Evolutionary conservation across 2,797 vertebrate species (phyloP).

Genomic region (Notolepis coatsorum): DNA sequence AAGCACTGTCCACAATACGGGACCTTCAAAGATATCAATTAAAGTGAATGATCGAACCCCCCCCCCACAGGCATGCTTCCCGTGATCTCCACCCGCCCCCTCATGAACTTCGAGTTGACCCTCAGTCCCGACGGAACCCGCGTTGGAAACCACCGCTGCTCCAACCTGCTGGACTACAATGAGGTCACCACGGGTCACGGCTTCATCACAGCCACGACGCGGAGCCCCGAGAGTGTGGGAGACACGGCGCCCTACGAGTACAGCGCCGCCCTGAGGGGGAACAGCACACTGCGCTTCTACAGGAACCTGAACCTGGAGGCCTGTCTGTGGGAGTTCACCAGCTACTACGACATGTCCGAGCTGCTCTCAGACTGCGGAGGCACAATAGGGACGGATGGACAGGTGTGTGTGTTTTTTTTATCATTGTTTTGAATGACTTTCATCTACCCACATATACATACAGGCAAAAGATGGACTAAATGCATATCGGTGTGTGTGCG

Average conservation of each 20-base stretch:
- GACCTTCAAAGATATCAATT: neutral
- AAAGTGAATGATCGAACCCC: neutral
- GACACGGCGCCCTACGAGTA: conserved; percentile 89
- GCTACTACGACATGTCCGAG: conserved; percentile 95
- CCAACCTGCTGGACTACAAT: conserved; percentile 89
- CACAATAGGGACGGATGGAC: conserved; percentile 91
- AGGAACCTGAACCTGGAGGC: conserved; percentile 92
- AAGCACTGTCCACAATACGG: too few species aligned
- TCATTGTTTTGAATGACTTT: too few species aligned
- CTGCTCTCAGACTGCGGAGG: conserved; percentile 93
- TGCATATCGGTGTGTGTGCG: conserved; percentile 2
- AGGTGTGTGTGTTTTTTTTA: conserved; percentile 84
- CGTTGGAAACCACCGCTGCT: conserved; percentile 93
- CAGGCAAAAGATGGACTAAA: too few species aligned
- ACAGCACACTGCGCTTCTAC: conserved; percentile 89
- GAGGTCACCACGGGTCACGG: conserved; percentile 91
- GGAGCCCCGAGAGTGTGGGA: conserved; percentile 80
- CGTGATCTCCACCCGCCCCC: conserved; percentile 89
- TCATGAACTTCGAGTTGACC: conserved; percentile 93
- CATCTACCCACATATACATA: too few species aligned
- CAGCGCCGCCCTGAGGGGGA: conserved; percentile 82
- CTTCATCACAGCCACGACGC: conserved; percentile 86
- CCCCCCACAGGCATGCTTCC: conserved; percentile 89
- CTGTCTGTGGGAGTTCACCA: conserved; percentile 93
- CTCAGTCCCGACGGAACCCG: conserved; percentile 92